Conservation (phyloP, 2,888 invertebrate genomes). For the Crepidodera aurea region DNA sequence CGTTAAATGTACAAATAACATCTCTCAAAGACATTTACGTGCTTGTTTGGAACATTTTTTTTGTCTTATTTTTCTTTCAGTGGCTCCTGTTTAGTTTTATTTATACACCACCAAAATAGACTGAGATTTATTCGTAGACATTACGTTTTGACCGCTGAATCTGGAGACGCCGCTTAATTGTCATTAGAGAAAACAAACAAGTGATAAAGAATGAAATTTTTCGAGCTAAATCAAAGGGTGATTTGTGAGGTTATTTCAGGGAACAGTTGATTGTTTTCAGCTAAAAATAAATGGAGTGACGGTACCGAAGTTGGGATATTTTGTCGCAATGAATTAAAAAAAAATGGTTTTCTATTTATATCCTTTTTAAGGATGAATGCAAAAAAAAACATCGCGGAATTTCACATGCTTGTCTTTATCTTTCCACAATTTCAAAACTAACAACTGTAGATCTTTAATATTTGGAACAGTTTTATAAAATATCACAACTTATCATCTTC, state of each 20-base stretch:
- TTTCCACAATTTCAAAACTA: no score
- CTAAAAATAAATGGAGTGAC: not conserved
- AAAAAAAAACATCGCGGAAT: no score
- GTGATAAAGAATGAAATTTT: slow-evolving; percentile 25
- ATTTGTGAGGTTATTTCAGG: not conserved
- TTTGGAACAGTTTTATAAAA: no score
- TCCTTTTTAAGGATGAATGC: no score
- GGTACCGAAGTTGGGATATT: no score
- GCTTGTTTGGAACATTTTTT: slow-evolving; percentile 16
- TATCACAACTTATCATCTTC: no score
- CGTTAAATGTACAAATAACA: no score
- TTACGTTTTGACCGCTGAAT: slow-evolving; percentile 25
- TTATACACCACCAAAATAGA: slow-evolving; percentile 24
- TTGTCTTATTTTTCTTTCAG: not conserved
- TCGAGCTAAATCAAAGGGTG: slow-evolving; percentile 6
- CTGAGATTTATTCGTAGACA: slow-evolving; percentile 14
- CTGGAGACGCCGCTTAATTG: slow-evolving; percentile 14
- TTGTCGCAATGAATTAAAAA: no score
- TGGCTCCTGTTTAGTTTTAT: slow-evolving; percentile 8
- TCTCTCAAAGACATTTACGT: slow-evolving; percentile 13
- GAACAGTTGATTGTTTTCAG: no score
- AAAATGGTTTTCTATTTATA: no score
- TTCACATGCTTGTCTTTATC: no score
- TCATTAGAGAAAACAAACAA: slow-evolving; percentile 25
- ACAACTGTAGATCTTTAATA: no score